Evolutionary conservation across 35 echinoderm and acorn worm species (phyloP).

Genomic region (Amphiura filiformis): DNA sequence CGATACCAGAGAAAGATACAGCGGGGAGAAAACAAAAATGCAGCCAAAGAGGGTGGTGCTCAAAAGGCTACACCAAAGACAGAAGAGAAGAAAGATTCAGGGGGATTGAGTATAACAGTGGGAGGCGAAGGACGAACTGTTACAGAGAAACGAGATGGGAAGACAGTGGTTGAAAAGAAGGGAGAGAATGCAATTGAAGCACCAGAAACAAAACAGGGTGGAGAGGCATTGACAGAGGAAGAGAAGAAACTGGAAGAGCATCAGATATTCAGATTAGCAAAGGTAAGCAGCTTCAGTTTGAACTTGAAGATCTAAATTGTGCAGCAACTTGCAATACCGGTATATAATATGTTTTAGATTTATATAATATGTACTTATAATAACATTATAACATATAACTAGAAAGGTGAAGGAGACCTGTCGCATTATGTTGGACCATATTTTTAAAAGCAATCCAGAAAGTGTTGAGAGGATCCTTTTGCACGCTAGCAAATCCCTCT

Average conservation of each 20-base stretch:
- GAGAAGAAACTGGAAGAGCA: conserved; percentile 23
- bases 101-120: neutral
- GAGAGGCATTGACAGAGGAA: neutral
- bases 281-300: too few species aligned
- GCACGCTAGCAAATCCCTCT: too few species aligned
- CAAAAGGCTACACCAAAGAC: neutral
- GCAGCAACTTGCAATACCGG: too few species aligned
- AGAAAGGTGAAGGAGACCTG: too few species aligned
- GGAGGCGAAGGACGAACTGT: neutral
- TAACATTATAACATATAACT: too few species aligned
- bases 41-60: neutral
- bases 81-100: neutral
- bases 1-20: conserved; percentile 25
- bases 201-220: neutral
- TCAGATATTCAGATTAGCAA: conserved; percentile 48
- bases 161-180: neutral
- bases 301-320: too few species aligned
- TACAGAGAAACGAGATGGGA: neutral
- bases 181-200: neutral
- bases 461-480: too few species aligned
- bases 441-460: too few species aligned
- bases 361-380: too few species aligned
- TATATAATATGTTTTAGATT: too few species aligned
- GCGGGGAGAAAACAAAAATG: neutral
- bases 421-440: too few species aligned